Conservation (phyloP, 2,113 vertebrate genomes). For the Sphyrna mokarran region DNA sequence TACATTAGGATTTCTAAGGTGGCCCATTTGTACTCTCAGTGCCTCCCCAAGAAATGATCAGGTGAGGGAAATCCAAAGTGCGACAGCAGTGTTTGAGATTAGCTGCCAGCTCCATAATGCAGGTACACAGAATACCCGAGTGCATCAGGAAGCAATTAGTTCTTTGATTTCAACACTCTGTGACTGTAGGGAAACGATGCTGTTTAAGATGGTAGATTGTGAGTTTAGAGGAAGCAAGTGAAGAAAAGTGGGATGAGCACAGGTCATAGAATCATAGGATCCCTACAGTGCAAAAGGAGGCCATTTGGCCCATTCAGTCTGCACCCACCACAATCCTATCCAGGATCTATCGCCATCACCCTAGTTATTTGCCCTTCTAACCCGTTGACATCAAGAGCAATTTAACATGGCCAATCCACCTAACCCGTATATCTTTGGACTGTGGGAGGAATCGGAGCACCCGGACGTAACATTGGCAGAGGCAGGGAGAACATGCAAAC, state of each 20-base stretch:
- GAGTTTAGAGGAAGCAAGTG: not conserved
- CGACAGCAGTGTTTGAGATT: not conserved
- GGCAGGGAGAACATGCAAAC: too few species aligned
- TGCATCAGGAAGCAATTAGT: not conserved
- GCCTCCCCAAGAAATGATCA: not conserved
- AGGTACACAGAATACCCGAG: not conserved
- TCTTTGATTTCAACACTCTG: not conserved
- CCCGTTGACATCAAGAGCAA: too few species aligned
- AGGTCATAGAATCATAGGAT: too few species aligned
- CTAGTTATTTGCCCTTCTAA: too few species aligned
- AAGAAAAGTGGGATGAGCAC: not conserved
- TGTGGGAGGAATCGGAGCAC: too few species aligned
- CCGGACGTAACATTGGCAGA: too few species aligned
- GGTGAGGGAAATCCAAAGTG: not conserved
- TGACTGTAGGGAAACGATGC: not conserved
- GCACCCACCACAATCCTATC: too few species aligned
- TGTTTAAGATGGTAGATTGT: not conserved
- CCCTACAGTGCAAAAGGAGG: too few species aligned
- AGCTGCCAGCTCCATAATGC: not conserved
- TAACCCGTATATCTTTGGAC: too few species aligned
- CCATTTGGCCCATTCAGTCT: too few species aligned
- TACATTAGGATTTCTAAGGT: not conserved
- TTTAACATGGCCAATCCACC: too few species aligned
- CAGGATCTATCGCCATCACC: too few species aligned
- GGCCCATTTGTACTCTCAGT: not conserved